Evolutionary conservation across 2,797 vertebrate species (phyloP).

Genomic region (Gymnocypris eckloni): DNA sequence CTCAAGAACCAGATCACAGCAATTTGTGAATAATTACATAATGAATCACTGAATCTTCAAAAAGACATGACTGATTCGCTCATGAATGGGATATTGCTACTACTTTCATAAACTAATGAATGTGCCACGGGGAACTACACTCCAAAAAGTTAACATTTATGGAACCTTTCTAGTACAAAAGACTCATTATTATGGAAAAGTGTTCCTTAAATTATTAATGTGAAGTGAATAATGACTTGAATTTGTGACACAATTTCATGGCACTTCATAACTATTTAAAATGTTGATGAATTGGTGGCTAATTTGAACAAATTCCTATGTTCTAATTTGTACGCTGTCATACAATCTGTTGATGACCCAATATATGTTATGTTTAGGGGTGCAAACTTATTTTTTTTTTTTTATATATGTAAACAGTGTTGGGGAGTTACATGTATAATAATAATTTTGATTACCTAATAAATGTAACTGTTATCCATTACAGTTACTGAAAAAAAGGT

Average conservation of each 20-base stretch:
- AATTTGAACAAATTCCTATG: background rate
- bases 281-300: background rate
- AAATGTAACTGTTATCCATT: background rate
- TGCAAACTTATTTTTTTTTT: too few relatives aligned
- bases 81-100: background rate
- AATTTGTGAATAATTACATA: background rate
- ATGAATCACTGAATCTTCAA: slow-evolving; percentile 3
- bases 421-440: background rate
- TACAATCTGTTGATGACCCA: background rate
- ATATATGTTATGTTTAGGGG: background rate
- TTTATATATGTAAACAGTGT: background rate
- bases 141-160: background rate
- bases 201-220: background rate
- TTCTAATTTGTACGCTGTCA: background rate
- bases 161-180: background rate
- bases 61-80: background rate
- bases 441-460: background rate
- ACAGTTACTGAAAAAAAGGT: background rate
- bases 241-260: background rate
- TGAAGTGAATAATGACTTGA: background rate
- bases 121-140: background rate
- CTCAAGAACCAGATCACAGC: background rate
- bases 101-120: background rate
- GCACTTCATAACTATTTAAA: background rate
- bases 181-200: background rate